Base-by-base conservation (phyloP, 2,888 invertebrate genomes). In the Neuroscelio doddi region DNA sequence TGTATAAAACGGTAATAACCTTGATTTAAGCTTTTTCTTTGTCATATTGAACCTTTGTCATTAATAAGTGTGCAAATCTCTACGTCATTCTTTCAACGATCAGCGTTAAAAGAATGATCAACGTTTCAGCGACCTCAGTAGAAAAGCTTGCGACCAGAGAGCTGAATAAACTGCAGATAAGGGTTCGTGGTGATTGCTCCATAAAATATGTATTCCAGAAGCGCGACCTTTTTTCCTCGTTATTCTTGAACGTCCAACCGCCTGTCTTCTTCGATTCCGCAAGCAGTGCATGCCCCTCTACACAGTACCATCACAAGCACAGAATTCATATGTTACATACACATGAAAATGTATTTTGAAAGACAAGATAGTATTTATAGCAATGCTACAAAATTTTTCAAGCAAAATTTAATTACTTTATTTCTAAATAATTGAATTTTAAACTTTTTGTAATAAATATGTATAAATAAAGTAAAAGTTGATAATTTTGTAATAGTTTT, bases 131-230 rank as follows among this genome's bases (percentile, higher is more conserved):
- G 55, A 59, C 12, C 64, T 45, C 38, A 39, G 52, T 39, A 47
- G 58, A 56, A 61, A 51, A 49, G 55, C 55, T 66, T 47, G 57
- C 53, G 68, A 52, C 64, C 70, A 62, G 72, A 74, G 73, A 72
- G 76, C 78, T 80, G 77, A 77, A 76, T 77, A 81, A 82, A 81
- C 81, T 74, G 78, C 73, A 80, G 81, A 82, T 82, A 82, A 83
- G 81, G 74, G 80, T 77, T 69, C 70, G 74, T 73, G 78, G 80
- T 81, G 81, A 83, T 83, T 82, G 79, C 78, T 71, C 81, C 74
- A 78, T 83, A 80, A 82, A 83, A 81, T 80, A 83, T 82, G 82
- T 82, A 83, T 81, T 76, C 70, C 68, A 70, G 70, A 68, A 71
- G 72, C 70, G 59, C 73, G 74, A 70, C 72, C 74, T 75, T 69